Percentiles rank a stretch among this genome's conserved stretches.
Conservation (phyloP, 2,113 vertebrate species). For the Centropus unirufus region DNA sequence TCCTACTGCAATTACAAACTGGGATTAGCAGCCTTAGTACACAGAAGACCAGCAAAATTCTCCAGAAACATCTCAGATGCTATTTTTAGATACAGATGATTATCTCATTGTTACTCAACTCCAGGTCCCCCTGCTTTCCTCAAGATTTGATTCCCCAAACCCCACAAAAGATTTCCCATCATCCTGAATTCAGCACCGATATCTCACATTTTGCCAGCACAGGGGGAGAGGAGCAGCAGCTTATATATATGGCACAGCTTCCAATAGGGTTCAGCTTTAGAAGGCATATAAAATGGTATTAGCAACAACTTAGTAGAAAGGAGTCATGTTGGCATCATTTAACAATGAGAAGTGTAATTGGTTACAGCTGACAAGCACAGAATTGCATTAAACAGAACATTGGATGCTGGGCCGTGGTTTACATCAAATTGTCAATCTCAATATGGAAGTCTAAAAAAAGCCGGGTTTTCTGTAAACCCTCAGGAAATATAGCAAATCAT, state of each 20-base stretch:
- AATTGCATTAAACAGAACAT: slow-evolving; percentile 66
- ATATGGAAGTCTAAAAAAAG: slow-evolving; percentile 68
- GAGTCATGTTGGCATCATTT: slow-evolving; percentile 51
- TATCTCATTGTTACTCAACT: not conserved
- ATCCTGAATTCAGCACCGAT: not conserved
- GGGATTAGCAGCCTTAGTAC: not conserved
- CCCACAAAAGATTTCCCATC: not conserved
- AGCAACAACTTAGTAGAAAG: slow-evolving; percentile 29
- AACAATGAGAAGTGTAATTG: slow-evolving; percentile 71
- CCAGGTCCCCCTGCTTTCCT: not conserved
- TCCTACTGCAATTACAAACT: not conserved
- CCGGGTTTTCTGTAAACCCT: slow-evolving; percentile 49
- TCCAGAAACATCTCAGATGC: not conserved
- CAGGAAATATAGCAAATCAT: slow-evolving; percentile 77
- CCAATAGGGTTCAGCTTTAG: not conserved
- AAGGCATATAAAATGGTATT: not conserved
- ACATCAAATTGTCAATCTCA: slow-evolving; percentile 84
- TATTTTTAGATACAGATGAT: not conserved
- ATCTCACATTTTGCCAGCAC: not conserved
- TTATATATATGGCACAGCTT: not conserved
- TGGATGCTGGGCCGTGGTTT: slow-evolving; percentile 75
- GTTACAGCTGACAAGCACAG: slow-evolving; percentile 73
- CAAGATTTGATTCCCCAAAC: not conserved
- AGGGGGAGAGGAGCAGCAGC: not conserved
- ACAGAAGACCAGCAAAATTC: not conserved